These are phyloP conservation scores for Pangasius mekongensis DNA, from an alignment of 2,797 vertebrate genomes.

Conservation along the genomic window DNA sequence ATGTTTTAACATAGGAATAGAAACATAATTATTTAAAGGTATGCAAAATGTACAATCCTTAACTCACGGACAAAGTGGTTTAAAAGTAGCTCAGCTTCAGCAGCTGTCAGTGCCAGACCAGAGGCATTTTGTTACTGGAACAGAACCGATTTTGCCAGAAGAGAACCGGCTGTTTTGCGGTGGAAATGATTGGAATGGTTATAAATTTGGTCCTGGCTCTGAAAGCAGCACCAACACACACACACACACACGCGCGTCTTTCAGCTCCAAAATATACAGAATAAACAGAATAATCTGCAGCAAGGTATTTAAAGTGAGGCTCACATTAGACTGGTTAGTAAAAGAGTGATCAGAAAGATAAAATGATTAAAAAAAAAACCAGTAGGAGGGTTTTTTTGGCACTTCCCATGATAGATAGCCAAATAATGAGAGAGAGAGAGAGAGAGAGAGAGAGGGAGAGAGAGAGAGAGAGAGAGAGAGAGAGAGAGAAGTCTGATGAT, in stretches of 20 bases:
- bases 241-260: background rate
- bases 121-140: too few species aligned
- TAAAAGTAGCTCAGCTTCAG: too few species aligned
- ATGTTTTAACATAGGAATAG: too few species aligned
- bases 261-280: background rate
- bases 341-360: background rate
- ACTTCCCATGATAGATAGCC: background rate
- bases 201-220: too few species aligned
- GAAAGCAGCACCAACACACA: background rate
- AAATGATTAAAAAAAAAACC: background rate
- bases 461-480: background rate
- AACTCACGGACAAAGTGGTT: too few species aligned
- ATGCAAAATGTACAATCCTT: too few species aligned
- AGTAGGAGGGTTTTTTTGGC: too few species aligned
- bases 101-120: too few species aligned
- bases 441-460: background rate
- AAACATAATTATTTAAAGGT: too few species aligned
- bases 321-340: background rate
- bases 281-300: background rate
- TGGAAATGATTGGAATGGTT: too few species aligned
- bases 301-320: background rate
- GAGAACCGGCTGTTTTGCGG: too few species aligned
- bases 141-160: too few species aligned
- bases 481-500: background rate
- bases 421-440: conserved; percentile 40